Evolutionary conservation across 2,113 vertebrate genomes (phyloP), one percentile per base, ranked within the genome.

Genomic region (Odontesthes bonariensis): DNA sequence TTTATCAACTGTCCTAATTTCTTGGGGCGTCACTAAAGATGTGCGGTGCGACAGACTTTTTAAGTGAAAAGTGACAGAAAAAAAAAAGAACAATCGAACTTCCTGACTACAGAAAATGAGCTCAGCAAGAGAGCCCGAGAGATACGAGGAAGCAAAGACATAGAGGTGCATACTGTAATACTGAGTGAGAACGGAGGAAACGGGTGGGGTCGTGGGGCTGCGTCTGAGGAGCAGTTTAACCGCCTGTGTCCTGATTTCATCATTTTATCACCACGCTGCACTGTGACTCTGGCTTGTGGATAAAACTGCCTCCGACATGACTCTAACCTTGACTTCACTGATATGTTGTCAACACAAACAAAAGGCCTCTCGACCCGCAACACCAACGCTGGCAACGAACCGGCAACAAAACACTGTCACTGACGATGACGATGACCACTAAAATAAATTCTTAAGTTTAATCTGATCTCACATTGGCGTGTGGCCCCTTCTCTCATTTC

Each of bases 41-140:
- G 62, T 87, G 68, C 79, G 78, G 55, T 77, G 82, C 82, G 87
- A 72, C 53, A 54, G 42, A 66, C 72, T 81, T 27, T 27, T 86
- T 49, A 52, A 73, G 69, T 63, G 60, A 88, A 84, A 83, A 77
- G 76, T 74, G 76, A 84, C 68, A 83, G 73, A 85, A n/a, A n/a
- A n/a, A n/a, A n/a, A n/a, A n/a, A n/a, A 62, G 69, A 75, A 73
- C 14, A 68, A 58, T 55, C 83, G 52, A 76, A 92, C 91, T 94
- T 94, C 93, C 93, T 94, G 92, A 87, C 88, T 81, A 77, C 87
- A 79, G 16, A 82, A 79, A 78, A 84, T 80, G 73, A 78, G 65
- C 58, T 27, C 6, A 81, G 79, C 65, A 42, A 91, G 63, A 54
- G 77, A 79, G 62, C 58, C 33, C 35, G 12, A 70, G 13, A 73